Conservation (phyloP, 2,113 vertebrate species). For the Clarias magur region DNA sequence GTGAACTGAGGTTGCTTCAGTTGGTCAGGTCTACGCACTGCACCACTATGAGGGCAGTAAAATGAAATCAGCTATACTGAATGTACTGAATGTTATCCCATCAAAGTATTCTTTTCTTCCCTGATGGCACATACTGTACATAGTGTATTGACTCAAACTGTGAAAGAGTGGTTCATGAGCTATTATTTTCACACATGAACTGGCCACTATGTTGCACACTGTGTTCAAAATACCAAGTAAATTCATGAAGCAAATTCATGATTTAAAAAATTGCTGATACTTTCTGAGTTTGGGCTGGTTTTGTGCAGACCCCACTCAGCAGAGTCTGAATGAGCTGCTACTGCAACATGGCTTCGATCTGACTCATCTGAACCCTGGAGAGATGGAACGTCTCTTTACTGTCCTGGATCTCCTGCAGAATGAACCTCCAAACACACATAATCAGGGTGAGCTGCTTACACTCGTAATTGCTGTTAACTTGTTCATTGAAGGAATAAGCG, state of each 20-base stretch:
- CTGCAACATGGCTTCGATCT: slow-evolving; percentile 80
- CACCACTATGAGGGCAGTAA: too few relatives aligned
- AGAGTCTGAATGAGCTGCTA: slow-evolving; percentile 77
- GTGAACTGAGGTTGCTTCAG: too few relatives aligned
- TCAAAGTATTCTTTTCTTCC: too few relatives aligned
- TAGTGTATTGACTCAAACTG: too few relatives aligned
- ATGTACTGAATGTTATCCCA: too few relatives aligned
- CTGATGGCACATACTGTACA: too few relatives aligned
- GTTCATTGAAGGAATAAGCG: background rate
- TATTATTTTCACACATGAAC: too few relatives aligned
- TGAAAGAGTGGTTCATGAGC: too few relatives aligned
- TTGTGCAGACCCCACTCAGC: slow-evolving; percentile 68
- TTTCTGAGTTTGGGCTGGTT: slow-evolving; percentile 12
- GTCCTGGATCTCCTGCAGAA: slow-evolving; percentile 80
- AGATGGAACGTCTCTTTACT: slow-evolving; percentile 74
- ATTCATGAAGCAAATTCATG: background rate
- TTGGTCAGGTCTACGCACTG: too few relatives aligned
- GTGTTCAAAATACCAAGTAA: background rate
- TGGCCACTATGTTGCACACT: too few relatives aligned
- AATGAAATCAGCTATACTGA: too few relatives aligned
- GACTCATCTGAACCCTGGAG: slow-evolving; percentile 78
- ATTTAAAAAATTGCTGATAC: background rate
- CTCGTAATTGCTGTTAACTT: background rate
- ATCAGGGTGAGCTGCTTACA: slow-evolving; percentile 54
- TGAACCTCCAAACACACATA: slow-evolving; percentile 45